Percentiles rank a stretch among this genome's conserved stretches.
Conservation (phyloP, 1,140 invertebrate species). For the Arion vulgaris region DNA sequence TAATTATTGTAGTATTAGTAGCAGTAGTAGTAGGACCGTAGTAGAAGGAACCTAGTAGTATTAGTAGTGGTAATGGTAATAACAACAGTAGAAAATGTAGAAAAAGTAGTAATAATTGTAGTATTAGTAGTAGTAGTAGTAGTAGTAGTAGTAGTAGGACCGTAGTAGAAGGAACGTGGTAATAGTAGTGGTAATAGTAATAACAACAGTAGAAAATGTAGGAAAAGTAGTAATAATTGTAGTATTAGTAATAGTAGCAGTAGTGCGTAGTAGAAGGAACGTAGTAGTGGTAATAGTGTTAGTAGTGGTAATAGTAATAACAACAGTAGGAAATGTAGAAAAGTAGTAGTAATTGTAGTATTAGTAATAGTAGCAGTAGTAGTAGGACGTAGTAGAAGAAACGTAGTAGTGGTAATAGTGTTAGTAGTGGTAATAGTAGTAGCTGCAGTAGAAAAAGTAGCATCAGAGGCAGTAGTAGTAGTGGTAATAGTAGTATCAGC, state of each 20-base stretch:
- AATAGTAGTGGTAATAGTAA: neutral
- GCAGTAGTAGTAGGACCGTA: neutral
- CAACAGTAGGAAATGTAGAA: neutral
- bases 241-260: neutral
- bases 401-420: neutral
- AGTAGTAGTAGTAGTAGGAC: neutral
- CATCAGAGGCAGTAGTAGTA: neutral
- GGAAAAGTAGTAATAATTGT: neutral
- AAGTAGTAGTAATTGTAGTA: neutral
- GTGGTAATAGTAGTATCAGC: neutral
- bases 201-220: too few relatives aligned
- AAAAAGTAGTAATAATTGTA: neutral
- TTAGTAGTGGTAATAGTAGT: neutral
- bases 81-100: neutral
- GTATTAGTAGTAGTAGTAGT: neutral
- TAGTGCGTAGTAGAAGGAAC: neutral
- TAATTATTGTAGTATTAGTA: neutral
- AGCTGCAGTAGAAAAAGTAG: neutral
- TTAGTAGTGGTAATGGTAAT: neutral
- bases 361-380: neutral
- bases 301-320: neutral
- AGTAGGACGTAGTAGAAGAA: slow-evolving; percentile 7
- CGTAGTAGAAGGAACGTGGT: neutral
- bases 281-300: neutral
- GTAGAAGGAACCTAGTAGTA: neutral